These are phyloP conservation scores for Chascanopsetta lugubris DNA, from an alignment of 2,113 vertebrate species.

Conservation along the genomic window DNA sequence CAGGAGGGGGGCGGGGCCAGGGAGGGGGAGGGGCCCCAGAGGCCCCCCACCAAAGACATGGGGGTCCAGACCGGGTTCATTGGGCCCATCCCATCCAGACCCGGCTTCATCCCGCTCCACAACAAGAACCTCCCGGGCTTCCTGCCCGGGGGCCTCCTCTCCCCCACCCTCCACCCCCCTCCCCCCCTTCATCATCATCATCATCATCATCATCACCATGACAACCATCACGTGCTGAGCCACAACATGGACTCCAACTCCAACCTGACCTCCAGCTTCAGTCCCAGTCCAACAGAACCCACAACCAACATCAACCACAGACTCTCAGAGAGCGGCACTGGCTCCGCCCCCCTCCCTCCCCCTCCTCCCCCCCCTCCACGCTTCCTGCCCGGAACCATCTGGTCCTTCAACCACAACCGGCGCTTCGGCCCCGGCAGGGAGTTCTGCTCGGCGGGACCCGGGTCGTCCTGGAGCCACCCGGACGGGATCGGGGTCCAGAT, in stretches of 20 bases:
- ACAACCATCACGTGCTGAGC: conserved; percentile 37
- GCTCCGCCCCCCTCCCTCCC: conserved; percentile 32
- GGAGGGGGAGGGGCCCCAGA: conserved; percentile 55
- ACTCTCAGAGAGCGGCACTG: conserved; percentile 23
- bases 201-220: too few relatives aligned
- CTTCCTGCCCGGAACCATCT: conserved; percentile 81
- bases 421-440: conserved; percentile 78
- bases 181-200: too few relatives aligned
- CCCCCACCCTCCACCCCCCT: conserved; percentile 64
- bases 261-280: conserved; percentile 64
- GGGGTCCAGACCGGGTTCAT: conserved; percentile 83
- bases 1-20: conserved; percentile 35
- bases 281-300: conserved; percentile 22
- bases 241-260: conserved; percentile 64
- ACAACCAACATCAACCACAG: conserved; percentile 62
- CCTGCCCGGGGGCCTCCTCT: conserved; percentile 65
- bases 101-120: conserved; percentile 59
- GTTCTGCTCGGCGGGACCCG: conserved; percentile 76
- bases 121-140: conserved; percentile 67
- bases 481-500: conserved; percentile 84
- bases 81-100: conserved; percentile 50
- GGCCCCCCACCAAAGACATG: conserved; percentile 77
- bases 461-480: conserved; percentile 77
- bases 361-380: conserved; percentile 80
- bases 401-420: conserved; percentile 85